phyloP scores from a whole-genome alignment of 2,113 vertebrate species.

The Pterocles burchelli region DNA sequence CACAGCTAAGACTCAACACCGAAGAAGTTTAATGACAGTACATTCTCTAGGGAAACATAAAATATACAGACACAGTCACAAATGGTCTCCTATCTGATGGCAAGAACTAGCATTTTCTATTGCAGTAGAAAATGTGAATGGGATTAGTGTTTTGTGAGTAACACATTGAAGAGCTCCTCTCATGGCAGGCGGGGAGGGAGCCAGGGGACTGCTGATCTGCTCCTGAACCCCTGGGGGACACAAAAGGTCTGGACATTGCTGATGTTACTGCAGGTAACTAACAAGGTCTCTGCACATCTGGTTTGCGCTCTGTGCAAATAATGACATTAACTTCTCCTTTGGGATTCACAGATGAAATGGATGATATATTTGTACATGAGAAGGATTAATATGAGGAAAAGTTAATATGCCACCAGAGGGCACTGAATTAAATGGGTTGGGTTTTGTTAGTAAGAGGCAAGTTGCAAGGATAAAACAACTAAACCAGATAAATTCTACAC shows the following conservation, averaged over 20 bases:
- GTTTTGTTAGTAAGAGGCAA: not conserved
- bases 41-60: not conserved
- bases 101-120: not conserved
- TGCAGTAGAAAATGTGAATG: not conserved
- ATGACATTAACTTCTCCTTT: not conserved
- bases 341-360: not conserved
- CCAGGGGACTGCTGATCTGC: not conserved
- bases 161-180: not conserved
- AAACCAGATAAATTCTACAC: not conserved
- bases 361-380: not conserved
- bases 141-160: not conserved
- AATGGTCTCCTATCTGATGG: not conserved
- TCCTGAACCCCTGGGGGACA: not conserved
- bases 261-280: not conserved
- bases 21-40: not conserved
- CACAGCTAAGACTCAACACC: not conserved
- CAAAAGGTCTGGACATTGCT: accelerated
- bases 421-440: not conserved
- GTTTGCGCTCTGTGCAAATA: not conserved
- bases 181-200: not conserved
- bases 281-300: not conserved
- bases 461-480: not conserved
- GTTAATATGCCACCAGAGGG: not conserved
- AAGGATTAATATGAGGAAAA: not conserved
- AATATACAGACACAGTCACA: not conserved